A percentile compares a stretch with the other conserved stretches of the same genome.
Evolutionary conservation across 2,888 invertebrate genomes (phyloP).

Genomic region (Netelia virgata): DNA sequence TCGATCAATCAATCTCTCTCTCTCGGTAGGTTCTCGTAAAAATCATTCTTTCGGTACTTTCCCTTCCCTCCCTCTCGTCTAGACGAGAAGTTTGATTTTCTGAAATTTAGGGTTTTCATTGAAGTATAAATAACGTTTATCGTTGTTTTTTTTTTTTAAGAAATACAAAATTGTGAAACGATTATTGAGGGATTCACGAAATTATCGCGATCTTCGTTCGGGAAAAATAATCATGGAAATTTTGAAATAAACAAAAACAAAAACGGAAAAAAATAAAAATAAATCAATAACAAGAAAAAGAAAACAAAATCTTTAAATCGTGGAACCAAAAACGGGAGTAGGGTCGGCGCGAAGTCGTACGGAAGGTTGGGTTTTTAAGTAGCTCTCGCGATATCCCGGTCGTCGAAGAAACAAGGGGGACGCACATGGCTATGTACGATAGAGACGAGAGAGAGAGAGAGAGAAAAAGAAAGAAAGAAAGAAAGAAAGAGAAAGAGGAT

Average conservation of each 20-base stretch:
- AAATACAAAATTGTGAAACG: too few species aligned
- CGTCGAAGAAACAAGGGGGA: slow-evolving; percentile 6
- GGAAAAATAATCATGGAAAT: background rate
- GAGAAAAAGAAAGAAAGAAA: too few species aligned
- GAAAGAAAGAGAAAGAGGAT: too few species aligned
- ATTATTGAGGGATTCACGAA: background rate
- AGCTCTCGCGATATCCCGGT: slow-evolving; percentile 37
- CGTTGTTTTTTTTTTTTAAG: too few species aligned
- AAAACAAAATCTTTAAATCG: slow-evolving; percentile 22
- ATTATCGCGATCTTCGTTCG: background rate
- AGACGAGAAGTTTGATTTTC: too few species aligned
- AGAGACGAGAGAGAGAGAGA: too few species aligned
- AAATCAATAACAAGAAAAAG: background rate
- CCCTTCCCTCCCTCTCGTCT: too few species aligned
- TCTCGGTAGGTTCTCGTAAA: background rate
- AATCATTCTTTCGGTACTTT: too few species aligned
- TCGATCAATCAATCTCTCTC: too few species aligned
- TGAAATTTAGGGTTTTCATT: too few species aligned
- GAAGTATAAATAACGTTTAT: too few species aligned
- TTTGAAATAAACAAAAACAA: slow-evolving; percentile 10
- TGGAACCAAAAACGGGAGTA: slow-evolving; percentile 40
- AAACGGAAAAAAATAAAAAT: background rate
- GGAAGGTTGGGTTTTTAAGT: slow-evolving; percentile 38
- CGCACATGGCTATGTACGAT: background rate
- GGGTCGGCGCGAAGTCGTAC: slow-evolving; percentile 23